Base-by-base conservation (phyloP, 2,888 invertebrate genomes). In the Trilocha varians region DNA sequence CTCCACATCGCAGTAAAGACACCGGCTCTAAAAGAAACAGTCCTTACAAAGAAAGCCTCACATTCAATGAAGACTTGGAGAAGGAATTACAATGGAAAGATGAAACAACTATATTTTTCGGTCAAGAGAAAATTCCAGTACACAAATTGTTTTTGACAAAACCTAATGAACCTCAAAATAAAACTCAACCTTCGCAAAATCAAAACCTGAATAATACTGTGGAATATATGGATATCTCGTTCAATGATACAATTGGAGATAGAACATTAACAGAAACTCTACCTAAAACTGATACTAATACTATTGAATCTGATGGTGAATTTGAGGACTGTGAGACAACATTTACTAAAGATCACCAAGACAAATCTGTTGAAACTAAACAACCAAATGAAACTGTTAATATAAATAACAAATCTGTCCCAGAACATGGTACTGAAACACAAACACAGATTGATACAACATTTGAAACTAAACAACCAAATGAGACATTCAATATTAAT, bases 251-350 rank as follows among this genome's bases (percentile, higher is more conserved):
- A 13, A n/a, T 62, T 2, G 53, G 39, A 48, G 67, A 75, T 39
- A 69, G 52, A 49, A 69, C 67, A 39, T 50, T 67, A 14, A 61
- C 62, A 15, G 57, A 66, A 15, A 42, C 47, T 34, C 49, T 44
- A 14, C 49, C 50, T 15, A 56, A 50, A 45, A 47, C 34, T 16
- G 59, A 62, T 40, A 38, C 41, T 17, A 51, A 41, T 41, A 43
- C 54, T 39, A 44, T 46, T 18, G 82, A 83, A 45, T 82, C 83
- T 4, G 84, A 84, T 48, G 57, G 68, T 57, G 83, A 83, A 47
- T 84, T 84, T 72, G 53, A 78, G 33, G 84, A 85, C 48, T 84
- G 84, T 63, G 84, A 84, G 61, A 73, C 79, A 40, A 78, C 78
- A 51, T 69, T 80, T 46, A 67, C 63, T n/a, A 74, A 74, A 48